Evolutionary conservation across 2,888 invertebrate genomes (phyloP), one percentile per base, ranked within the genome.

Genomic region (Euphydryas editha): DNA sequence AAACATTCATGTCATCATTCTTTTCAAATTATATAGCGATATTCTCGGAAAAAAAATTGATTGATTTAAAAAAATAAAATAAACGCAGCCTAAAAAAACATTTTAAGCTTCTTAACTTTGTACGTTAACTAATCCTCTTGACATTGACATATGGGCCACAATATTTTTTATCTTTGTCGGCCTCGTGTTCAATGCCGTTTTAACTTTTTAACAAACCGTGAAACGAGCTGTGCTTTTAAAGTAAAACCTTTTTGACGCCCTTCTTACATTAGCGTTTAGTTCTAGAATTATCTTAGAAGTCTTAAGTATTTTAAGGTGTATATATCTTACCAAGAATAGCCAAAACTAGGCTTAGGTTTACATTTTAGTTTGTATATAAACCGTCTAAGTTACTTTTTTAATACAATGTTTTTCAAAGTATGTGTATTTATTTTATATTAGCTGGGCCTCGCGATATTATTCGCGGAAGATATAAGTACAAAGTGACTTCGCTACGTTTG

Each of bases 151-250:
- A 73, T 71, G 65, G 72, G 65, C 70, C 67, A 74, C 75, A 71
- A 70, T 75, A 70, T 74, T 74, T 69, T 71, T 75, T 76, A 73
- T 75, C 75, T 73, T 72, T 70, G 70, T 24, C 49, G 49, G 72
- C 80, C 80, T 80, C 75, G 75, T 65, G 51, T 62, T 70, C 80
- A 80, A 78, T 78, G 80, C 74, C 79, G 64, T 68, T 71, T 5
- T 30, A 30, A 30, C 30, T 30, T 30, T 30, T 62, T 56, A 66
- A 67, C 69, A 65, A 57, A 65, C 68, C 68, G 70, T 71, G 65
- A 68, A 71, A 67, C 57, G 47, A 57, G 57, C 10, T 54, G 54
- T 18, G 54, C 62, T 58, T 64, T 68, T 61, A 61, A 49, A 17
- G 15, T 49, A 60, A 49, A 51, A 60, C 20, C 57, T 47, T 63